A percentile compares a stretch with the other conserved stretches of the same genome.
Conservation (phyloP, 2,797 vertebrate species). For the Lithobates sylvaticus region DNA sequence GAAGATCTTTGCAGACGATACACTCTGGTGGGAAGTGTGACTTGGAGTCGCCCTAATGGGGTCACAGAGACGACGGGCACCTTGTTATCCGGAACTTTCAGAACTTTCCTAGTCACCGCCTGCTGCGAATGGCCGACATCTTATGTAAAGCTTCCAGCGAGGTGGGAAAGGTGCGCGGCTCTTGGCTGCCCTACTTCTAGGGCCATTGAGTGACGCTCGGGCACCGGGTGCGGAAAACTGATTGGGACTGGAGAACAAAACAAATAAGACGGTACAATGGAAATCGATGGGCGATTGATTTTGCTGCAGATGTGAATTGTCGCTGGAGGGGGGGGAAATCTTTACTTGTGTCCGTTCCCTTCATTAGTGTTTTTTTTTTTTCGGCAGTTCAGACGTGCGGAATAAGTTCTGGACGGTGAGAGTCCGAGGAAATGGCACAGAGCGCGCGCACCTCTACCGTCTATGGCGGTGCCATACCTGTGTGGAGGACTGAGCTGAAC, state of each 20-base stretch:
- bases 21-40: no score
- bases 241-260: constrained; percentile 29
- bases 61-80: no score
- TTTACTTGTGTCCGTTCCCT: constrained; percentile 30
- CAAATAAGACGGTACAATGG: constrained; percentile 47
- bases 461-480: no score
- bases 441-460: no score
- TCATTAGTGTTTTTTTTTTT: constrained; percentile 34
- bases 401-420: background rate
- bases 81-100: no score
- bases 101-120: no score
- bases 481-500: no score
- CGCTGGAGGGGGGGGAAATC: constrained; percentile 25
- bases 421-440: no score
- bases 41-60: no score
- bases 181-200: constrained; percentile 7
- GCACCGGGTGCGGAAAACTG: background rate
- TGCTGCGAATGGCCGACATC: background rate
- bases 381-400: background rate
- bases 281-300: constrained; percentile 53
- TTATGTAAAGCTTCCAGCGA: constrained; percentile 16
- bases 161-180: background rate
- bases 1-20: no score
- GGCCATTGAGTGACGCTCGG: background rate
- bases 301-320: constrained; percentile 47